Evolutionary conservation across 2,888 invertebrate species (phyloP).

Genomic region (Hermaeophaga mercurialis): DNA sequence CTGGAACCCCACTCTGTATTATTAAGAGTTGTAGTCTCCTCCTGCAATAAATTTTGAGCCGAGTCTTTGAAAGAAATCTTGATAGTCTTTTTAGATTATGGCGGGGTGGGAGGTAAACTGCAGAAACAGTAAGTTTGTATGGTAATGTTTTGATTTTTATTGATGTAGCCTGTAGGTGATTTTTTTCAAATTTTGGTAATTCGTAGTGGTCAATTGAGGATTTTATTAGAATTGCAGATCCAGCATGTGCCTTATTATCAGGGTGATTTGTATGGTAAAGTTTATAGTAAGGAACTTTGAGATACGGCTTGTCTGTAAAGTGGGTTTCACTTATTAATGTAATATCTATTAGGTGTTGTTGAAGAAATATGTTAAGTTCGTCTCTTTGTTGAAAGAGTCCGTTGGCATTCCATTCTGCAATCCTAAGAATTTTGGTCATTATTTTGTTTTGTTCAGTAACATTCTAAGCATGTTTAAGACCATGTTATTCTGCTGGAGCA

Average conservation of each 20-base stretch:
- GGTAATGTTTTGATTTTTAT: background rate
- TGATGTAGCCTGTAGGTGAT: background rate
- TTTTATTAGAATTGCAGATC: background rate
- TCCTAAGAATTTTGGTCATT: background rate
- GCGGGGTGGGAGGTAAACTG: background rate
- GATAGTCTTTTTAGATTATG: no score
- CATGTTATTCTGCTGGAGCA: background rate
- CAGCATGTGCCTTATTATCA: background rate
- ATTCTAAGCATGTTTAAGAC: background rate
- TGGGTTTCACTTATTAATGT: background rate
- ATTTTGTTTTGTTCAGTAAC: background rate
- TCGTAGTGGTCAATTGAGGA: background rate
- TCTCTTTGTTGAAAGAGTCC: background rate
- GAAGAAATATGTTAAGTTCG: background rate
- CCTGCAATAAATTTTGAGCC: conserved; percentile 2
- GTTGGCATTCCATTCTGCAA: background rate
- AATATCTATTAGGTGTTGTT: background rate
- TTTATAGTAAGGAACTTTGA: background rate
- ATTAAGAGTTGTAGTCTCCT: background rate
- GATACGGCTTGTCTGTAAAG: background rate
- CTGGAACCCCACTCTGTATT: background rate
- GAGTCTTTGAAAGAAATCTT: background rate
- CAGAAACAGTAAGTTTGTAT: background rate
- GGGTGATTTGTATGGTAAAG: background rate
- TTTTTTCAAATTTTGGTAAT: background rate